Evolutionary conservation across 30 jellyfish, hydroid and myxozoan genomes (phyloP).

Genomic region (Aurelia sp.): DNA sequence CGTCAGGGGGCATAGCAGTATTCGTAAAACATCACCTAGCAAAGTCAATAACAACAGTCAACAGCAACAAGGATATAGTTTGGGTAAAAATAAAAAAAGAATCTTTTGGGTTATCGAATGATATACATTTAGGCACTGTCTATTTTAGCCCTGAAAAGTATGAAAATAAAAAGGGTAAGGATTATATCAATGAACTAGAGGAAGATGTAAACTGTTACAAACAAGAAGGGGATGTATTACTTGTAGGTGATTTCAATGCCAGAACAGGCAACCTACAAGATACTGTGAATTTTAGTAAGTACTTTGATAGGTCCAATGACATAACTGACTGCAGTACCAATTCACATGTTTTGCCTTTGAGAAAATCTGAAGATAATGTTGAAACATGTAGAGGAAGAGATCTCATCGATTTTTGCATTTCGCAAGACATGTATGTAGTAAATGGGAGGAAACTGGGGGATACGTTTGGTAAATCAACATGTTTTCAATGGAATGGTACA

Average conservation of each 20-base stretch:
- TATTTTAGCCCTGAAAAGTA: too few species aligned
- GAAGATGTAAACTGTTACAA: background rate
- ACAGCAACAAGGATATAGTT: background rate
- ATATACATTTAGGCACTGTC: background rate
- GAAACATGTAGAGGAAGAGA: background rate
- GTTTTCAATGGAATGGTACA: slow-evolving; percentile 16
- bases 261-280: background rate
- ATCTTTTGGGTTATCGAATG: background rate
- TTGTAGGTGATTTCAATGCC: slow-evolving; percentile 7
- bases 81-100: background rate
- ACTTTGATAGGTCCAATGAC: background rate
- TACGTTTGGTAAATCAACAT: slow-evolving; percentile 1
- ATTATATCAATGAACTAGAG: too few species aligned
- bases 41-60: background rate
- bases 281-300: background rate
- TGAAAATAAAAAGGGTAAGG: too few species aligned
- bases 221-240: background rate
- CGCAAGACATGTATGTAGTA: background rate
- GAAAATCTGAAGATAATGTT: background rate
- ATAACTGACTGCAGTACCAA: slow-evolving; percentile 7
- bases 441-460: slow-evolving; percentile 1
- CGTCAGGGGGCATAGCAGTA: slow-evolving; percentile 16
- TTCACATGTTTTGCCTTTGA: slow-evolving; percentile 16
- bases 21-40: background rate
- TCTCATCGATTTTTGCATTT: slow-evolving; percentile 3